Conservation (phyloP, 2,888 invertebrate genomes). For the Bombylius major region DNA sequence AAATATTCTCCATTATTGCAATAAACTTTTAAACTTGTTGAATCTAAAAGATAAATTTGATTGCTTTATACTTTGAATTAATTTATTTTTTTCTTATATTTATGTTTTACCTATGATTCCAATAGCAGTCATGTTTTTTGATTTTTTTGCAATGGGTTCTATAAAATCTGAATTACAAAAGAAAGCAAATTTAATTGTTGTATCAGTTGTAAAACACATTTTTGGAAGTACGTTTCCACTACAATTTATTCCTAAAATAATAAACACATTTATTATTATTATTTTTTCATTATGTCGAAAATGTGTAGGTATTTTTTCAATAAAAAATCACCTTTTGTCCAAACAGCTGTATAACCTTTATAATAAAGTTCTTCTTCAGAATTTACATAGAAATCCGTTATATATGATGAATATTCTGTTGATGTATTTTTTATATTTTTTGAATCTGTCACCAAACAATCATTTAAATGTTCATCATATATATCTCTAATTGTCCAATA, state of each 20-base stretch:
- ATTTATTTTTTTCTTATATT: not conserved
- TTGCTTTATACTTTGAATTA: not conserved
- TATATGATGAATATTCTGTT: constrained; percentile 20
- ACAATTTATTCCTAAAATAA: constrained; percentile 17
- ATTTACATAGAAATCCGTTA: constrained; percentile 31
- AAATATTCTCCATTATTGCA: constrained; percentile 73
- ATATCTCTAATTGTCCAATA: constrained; percentile 47
- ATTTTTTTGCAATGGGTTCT: constrained; percentile 37
- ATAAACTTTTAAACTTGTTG: constrained; percentile 62
- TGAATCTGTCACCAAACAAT: too few relatives aligned
- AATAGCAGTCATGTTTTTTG: constrained; percentile 15
- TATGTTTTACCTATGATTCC: constrained; percentile 26
- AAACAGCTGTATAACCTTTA: constrained; percentile 70
- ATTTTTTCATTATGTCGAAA: not conserved
- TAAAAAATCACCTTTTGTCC: constrained; percentile 47
- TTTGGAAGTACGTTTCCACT: constrained; percentile 24
- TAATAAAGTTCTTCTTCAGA: constrained; percentile 83
- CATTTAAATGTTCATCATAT: constrained; percentile 31
- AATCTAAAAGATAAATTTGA: constrained; percentile 38
- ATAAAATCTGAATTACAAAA: constrained; percentile 53
- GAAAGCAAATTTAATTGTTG: constrained; percentile 67
- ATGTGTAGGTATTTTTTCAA: not conserved
- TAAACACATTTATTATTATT: too few relatives aligned
- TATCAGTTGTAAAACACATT: constrained; percentile 64
- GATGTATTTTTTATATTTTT: not conserved